Conservation (phyloP, 2,888 invertebrate species). For the Tridacna gigas region DNA sequence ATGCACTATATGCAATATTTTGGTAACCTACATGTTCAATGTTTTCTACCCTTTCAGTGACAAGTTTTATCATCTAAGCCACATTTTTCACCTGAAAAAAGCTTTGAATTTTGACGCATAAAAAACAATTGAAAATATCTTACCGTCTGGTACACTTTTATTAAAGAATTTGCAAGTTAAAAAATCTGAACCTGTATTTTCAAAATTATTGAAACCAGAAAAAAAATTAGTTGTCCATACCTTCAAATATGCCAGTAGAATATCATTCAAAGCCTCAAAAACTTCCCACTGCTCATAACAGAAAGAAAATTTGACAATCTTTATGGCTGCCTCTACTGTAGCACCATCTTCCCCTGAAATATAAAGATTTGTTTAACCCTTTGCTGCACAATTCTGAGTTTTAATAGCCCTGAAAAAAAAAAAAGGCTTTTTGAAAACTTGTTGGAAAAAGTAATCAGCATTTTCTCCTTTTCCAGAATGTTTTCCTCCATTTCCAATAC, state of each 20-base stretch:
- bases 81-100: too few species aligned
- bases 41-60: too few species aligned
- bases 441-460: neutral
- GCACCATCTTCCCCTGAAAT: constrained; percentile 82
- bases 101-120: too few species aligned
- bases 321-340: constrained; percentile 81
- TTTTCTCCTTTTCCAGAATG: constrained; percentile 8
- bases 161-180: too few species aligned
- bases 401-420: neutral
- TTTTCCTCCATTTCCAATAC: neutral
- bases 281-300: constrained; percentile 84
- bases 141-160: too few species aligned
- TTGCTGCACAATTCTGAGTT: neutral
- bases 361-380: constrained; percentile 2
- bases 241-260: constrained; percentile 74
- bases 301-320: constrained; percentile 83
- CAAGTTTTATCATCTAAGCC: too few species aligned
- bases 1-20: too few species aligned
- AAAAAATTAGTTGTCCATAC: constrained; percentile 67
- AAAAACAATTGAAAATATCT: too few species aligned
- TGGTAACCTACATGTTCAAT: too few species aligned
- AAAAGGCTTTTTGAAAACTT: neutral
- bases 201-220: too few species aligned
- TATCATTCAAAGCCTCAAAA: constrained; percentile 79
- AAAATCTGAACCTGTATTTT: too few species aligned